Conservation (phyloP, 2,797 vertebrate species). For the Emys orbicularis region DNA sequence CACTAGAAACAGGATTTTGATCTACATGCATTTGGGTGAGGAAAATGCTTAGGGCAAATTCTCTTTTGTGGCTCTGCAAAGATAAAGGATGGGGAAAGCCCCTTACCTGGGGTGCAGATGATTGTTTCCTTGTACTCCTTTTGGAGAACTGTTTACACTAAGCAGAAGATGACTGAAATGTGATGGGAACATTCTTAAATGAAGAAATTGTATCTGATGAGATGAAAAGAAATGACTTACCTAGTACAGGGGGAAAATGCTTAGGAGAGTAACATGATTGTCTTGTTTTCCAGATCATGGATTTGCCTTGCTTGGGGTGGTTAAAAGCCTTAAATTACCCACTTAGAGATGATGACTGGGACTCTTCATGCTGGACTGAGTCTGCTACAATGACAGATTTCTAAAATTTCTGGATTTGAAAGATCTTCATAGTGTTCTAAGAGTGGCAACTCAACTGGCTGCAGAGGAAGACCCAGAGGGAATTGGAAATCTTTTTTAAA, state of each 20-base stretch:
- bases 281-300: not conserved
- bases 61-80: not conserved
- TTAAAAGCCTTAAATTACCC: not conserved
- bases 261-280: not conserved
- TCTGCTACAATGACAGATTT: not conserved
- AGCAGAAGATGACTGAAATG: not conserved
- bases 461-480: not conserved
- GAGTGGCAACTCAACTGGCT: not conserved
- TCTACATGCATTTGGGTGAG: not conserved
- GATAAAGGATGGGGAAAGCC: accelerated
- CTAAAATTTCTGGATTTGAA: accelerated
- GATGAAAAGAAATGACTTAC: not conserved
- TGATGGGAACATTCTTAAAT: not conserved
- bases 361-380: not conserved
- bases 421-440: not conserved
- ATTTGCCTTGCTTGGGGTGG: not conserved
- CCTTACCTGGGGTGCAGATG: not conserved
- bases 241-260: accelerated
- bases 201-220: not conserved
- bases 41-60: not conserved
- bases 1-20: not conserved
- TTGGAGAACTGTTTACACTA: not conserved
- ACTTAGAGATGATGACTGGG: not conserved
- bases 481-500: not conserved
- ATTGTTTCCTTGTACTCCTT: not conserved